A percentile compares a stretch with the other conserved stretches of the same genome.
These are phyloP conservation scores for Panonychus citri DNA, from an alignment of 1,140 invertebrate species.

Conservation along the genomic window DNA sequence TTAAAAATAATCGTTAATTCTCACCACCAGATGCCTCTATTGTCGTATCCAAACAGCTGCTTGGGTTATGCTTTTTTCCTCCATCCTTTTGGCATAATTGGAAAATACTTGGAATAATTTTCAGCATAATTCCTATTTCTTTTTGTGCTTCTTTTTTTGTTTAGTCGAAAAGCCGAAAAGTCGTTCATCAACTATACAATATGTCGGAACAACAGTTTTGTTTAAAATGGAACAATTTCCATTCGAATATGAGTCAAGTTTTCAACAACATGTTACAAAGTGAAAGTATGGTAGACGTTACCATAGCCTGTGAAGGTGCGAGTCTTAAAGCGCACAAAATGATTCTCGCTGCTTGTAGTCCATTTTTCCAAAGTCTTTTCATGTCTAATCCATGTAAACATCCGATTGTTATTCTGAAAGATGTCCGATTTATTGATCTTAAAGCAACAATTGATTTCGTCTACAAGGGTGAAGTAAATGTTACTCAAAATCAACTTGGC, in stretches of 20 bases:
- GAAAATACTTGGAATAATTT: too few relatives aligned
- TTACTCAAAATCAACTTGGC: conserved; percentile 55
- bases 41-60: too few relatives aligned
- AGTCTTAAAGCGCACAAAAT: conserved; percentile 62
- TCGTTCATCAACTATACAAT: too few relatives aligned
- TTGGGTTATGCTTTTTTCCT: too few relatives aligned
- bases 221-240: conserved; percentile 80
- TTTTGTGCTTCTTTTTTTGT: too few relatives aligned
- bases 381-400: conserved; percentile 51
- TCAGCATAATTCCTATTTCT: too few relatives aligned
- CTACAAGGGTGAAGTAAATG: conserved; percentile 73
- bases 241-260: conserved; percentile 66
- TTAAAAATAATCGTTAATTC: too few relatives aligned
- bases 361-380: conserved; percentile 59
- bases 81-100: too few relatives aligned
- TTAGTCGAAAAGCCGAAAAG: too few relatives aligned
- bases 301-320: conserved; percentile 47
- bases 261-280: conserved; percentile 73
- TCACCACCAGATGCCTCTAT: too few relatives aligned
- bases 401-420: conserved; percentile 57
- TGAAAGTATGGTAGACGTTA: conserved; percentile 51
- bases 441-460: conserved; percentile 69
- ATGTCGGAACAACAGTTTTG: conserved; percentile 84
- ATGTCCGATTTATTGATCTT: conserved; percentile 55
- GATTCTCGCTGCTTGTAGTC: conserved; percentile 61